These are phyloP conservation scores for Notodonta ziczac DNA, from an alignment of 2,888 invertebrate genomes.

Conservation along the genomic window DNA sequence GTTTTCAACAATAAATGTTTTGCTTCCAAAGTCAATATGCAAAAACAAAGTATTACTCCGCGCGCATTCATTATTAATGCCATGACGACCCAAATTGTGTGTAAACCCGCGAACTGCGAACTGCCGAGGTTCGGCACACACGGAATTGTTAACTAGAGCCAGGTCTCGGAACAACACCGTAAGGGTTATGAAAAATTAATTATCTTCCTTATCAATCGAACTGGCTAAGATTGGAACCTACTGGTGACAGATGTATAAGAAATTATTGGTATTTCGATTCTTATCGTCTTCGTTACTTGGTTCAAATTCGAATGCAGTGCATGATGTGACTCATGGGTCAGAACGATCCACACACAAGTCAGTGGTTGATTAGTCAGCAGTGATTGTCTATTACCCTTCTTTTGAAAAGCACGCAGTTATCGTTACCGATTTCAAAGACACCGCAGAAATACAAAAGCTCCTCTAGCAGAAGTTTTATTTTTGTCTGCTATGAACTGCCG, in stretches of 20 bases:
- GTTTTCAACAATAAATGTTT: not conserved
- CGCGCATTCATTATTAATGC: slow-evolving; percentile 8
- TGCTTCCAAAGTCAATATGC: not conserved
- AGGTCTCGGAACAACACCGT: not conserved
- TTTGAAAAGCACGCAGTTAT: not conserved
- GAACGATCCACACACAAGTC: no score
- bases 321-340: no score
- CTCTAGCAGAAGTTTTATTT: not conserved
- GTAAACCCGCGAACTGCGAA: slow-evolving; percentile 3
- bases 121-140: not conserved
- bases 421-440: no score
- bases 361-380: no score
- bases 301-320: no score
- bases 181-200: not conserved
- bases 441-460: no score
- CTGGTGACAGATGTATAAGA: no score
- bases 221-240: not conserved
- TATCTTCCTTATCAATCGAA: not conserved
- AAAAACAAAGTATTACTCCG: not conserved
- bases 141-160: slow-evolving; percentile 3
- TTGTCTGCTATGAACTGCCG: not conserved
- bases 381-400: no score
- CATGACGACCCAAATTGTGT: slow-evolving; percentile 5
- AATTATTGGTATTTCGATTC: no score
- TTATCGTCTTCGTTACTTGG: no score